Conservation (phyloP, 2,797 vertebrate genomes). For the Tauraco hartlaubi region DNA sequence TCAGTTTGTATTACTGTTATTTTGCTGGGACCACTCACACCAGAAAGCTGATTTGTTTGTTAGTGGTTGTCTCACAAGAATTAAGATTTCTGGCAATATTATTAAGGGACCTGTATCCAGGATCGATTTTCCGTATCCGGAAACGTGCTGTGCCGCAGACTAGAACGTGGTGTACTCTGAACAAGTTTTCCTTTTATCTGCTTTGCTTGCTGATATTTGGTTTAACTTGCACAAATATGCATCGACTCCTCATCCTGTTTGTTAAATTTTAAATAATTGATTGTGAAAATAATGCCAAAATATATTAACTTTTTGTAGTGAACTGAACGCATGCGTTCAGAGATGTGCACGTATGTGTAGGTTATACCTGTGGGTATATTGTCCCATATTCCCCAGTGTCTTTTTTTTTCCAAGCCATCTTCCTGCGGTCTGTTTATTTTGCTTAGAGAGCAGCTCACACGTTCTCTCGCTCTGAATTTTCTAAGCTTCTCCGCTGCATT, state of each 20-base stretch:
- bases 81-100: not conserved
- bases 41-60: not conserved
- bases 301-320: not conserved
- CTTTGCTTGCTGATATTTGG: not conserved
- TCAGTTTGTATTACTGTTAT: not conserved
- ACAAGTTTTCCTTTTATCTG: accelerated
- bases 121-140: not conserved
- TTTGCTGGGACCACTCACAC: not conserved
- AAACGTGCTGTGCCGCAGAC: not conserved
- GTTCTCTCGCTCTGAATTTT: not conserved
- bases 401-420: not conserved
- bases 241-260: not conserved
- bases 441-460: not conserved
- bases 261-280: not conserved
- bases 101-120: not conserved
- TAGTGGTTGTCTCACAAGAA: not conserved
- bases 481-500: not conserved
- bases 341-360: accelerated
- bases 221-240: not conserved
- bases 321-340: not conserved
- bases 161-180: not conserved
- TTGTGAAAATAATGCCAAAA: not conserved
- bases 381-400: not conserved
- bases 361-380: not conserved
- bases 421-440: conserved; percentile 11